Percentiles rank a stretch among this genome's conserved stretches.
Conservation (phyloP, 2,113 vertebrate genomes). For the Stomatorhinus ivindoensis region DNA sequence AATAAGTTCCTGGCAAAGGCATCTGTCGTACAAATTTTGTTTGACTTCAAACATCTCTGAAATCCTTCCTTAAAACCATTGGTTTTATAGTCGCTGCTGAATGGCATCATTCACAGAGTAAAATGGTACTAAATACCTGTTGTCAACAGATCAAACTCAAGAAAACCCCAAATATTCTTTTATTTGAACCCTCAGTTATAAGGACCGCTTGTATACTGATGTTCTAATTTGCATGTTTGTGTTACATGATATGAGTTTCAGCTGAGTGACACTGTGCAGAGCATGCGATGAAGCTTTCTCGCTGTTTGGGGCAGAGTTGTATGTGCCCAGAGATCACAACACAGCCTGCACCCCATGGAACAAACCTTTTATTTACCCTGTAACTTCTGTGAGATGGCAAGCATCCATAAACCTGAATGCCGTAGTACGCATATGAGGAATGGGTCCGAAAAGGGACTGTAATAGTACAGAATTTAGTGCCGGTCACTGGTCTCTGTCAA, state of each 20-base stretch:
- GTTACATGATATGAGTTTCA: not conserved
- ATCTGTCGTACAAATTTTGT: not conserved
- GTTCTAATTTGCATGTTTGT: not conserved
- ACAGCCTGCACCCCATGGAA: not conserved
- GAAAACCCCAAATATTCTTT: not conserved
- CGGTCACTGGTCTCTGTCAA: not conserved
- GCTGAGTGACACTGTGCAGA: not conserved
- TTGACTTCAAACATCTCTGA: not conserved
- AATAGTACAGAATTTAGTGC: not conserved
- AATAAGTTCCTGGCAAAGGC: not conserved
- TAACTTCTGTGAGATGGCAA: not conserved
- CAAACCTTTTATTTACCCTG: not conserved
- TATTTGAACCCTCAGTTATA: not conserved
- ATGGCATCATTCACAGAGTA: not conserved
- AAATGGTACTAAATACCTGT: not conserved
- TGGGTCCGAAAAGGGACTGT: not conserved
- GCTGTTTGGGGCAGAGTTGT: not conserved
- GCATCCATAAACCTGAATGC: not conserved
- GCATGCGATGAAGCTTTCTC: not conserved
- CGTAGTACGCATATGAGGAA: not conserved
- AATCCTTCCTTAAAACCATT: not conserved
- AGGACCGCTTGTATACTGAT: not conserved
- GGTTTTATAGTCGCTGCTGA: not conserved
- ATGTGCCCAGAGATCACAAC: not conserved
- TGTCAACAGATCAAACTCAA: not conserved